Conservation (phyloP, 2,888 invertebrate species). For the Acrobasis repandana region DNA sequence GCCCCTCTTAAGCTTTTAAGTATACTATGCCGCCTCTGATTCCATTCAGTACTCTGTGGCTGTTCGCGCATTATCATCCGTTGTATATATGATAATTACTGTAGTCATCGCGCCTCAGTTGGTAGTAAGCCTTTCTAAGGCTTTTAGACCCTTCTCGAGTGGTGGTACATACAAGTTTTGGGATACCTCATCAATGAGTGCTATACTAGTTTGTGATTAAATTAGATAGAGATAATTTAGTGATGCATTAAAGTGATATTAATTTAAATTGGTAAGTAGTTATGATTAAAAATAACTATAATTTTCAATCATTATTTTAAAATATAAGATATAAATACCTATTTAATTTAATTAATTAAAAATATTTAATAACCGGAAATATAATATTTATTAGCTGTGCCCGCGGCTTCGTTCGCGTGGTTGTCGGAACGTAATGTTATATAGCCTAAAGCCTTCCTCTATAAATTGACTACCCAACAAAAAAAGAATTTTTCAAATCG, state of each 20-base stretch:
- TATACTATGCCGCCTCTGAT: constrained; percentile 32
- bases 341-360: too few species aligned
- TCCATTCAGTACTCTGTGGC: constrained; percentile 39
- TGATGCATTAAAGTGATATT: constrained; percentile 23
- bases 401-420: too few species aligned
- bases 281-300: background rate
- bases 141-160: constrained; percentile 26
- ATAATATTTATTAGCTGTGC: too few species aligned
- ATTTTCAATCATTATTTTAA: background rate
- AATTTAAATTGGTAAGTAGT: constrained; percentile 28
- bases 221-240: constrained; percentile 44
- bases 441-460: too few species aligned
- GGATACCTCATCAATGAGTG: constrained; percentile 29
- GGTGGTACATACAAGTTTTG: constrained; percentile 12
- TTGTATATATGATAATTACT: constrained; percentile 37
- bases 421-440: too few species aligned
- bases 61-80: constrained; percentile 27
- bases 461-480: too few species aligned
- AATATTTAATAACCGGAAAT: too few species aligned
- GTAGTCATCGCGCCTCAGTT: constrained; percentile 30
- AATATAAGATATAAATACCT: too few species aligned
- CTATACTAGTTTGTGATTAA: constrained; percentile 56
- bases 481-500: too few species aligned
- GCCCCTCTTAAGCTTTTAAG: constrained; percentile 34
- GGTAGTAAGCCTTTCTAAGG: constrained; percentile 33